These are phyloP conservation scores for Psophia crepitans DNA, from an alignment of 2,113 vertebrate species.

Conservation along the genomic window DNA sequence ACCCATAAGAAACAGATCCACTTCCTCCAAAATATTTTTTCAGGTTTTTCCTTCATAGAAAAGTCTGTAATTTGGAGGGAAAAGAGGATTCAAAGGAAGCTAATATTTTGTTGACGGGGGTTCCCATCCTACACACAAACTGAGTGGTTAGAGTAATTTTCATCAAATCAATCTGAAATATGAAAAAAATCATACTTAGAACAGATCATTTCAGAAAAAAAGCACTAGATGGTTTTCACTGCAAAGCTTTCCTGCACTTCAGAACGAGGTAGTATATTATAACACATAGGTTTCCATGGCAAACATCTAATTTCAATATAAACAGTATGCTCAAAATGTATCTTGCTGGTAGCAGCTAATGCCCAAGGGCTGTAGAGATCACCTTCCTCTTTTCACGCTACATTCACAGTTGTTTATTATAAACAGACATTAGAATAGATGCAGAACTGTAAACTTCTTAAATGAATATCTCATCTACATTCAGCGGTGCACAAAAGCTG, in stretches of 20 bases:
- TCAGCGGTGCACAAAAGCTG: neutral
- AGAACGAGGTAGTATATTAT: neutral
- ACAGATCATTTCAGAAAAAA: neutral
- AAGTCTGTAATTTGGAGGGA: neutral
- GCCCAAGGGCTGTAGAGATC: constrained; percentile 17
- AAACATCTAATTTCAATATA: constrained; percentile 40
- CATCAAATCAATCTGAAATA: neutral
- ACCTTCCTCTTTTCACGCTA: neutral
- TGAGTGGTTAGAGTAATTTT: neutral
- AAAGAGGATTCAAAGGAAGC: neutral
- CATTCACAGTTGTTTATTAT: neutral
- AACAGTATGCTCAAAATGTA: neutral
- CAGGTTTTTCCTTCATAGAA: neutral
- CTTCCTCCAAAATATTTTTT: neutral
- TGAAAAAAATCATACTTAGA: neutral
- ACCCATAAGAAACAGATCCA: neutral
- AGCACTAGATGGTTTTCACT: neutral
- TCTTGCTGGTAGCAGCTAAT: neutral
- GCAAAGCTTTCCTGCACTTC: neutral
- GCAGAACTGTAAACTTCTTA: neutral
- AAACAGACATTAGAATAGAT: neutral
- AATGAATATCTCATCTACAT: constrained; percentile 4
- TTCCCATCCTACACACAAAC: neutral
- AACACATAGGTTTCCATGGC: constrained; percentile 22
- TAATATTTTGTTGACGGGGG: neutral